A percentile compares a stretch with the other conserved stretches of the same genome.
Conservation (phyloP, 1,140 invertebrate genomes). For the Drosophila athabasca region DNA sequence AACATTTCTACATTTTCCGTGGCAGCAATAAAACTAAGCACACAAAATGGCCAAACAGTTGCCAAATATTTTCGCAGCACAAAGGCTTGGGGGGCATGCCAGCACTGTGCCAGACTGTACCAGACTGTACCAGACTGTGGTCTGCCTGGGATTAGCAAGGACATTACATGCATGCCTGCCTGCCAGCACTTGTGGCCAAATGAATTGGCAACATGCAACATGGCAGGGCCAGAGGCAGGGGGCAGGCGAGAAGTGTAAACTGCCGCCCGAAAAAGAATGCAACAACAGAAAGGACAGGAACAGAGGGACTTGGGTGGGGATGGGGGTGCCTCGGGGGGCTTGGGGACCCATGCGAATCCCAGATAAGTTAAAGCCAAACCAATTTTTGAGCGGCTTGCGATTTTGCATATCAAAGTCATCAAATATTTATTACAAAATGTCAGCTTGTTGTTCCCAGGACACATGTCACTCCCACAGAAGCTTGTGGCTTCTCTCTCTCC, state of each 20-base stretch:
- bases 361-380: slow-evolving; percentile 47
- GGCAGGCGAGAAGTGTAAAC: slow-evolving; percentile 19
- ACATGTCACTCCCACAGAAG: slow-evolving; percentile 36
- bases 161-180: slow-evolving; percentile 22
- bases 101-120: background rate
- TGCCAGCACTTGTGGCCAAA: slow-evolving; percentile 19
- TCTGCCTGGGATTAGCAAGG: slow-evolving; percentile 37
- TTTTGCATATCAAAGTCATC: slow-evolving; percentile 67
- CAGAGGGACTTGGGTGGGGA: too few species aligned
- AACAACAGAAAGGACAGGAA: slow-evolving; percentile 23
- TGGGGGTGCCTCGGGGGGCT: background rate
- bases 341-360: slow-evolving; percentile 32
- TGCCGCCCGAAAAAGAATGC: slow-evolving; percentile 3
- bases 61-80: slow-evolving; percentile 32
- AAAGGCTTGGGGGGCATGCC: slow-evolving; percentile 19
- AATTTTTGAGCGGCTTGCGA: slow-evolving; percentile 60
- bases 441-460: slow-evolving; percentile 62
- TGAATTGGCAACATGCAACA: slow-evolving; percentile 32
- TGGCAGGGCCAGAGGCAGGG: background rate
- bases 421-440: slow-evolving; percentile 69
- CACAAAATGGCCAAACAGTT: slow-evolving; percentile 30
- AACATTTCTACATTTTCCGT: background rate
- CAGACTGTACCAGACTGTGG: slow-evolving; percentile 17
- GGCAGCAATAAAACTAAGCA: slow-evolving; percentile 54
- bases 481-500: slow-evolving; percentile 14